These are phyloP conservation scores for Artibeus jamaicensis DNA, from an alignment of 2,797 vertebrate species.

Conservation along the genomic window DNA sequence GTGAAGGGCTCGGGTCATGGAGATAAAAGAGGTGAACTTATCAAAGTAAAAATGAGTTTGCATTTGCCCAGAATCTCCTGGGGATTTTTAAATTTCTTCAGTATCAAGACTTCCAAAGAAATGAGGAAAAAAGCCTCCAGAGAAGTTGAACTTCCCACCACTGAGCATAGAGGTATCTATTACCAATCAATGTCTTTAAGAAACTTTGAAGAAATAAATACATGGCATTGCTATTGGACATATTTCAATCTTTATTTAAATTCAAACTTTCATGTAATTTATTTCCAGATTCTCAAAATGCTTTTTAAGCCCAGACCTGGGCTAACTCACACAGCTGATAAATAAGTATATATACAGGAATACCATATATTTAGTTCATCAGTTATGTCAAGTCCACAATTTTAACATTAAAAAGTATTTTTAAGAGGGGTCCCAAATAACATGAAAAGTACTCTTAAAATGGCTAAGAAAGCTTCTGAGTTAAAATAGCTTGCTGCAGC, in stretches of 20 bases:
- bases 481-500: background rate
- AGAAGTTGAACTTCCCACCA: background rate
- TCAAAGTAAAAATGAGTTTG: background rate
- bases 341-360: background rate
- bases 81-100: background rate
- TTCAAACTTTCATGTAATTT: conserved; percentile 13
- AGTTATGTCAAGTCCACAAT: background rate
- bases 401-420: background rate
- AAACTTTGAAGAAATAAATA: background rate
- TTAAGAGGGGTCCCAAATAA: background rate
- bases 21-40: background rate
- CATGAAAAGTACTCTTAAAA: too few relatives aligned
- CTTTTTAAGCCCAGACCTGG: background rate
- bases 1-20: background rate
- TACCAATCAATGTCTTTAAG: background rate
- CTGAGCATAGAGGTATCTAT: background rate
- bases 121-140: background rate
- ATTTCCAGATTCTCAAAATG: conserved; percentile 1
- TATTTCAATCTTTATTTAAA: conserved; percentile 45
- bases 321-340: background rate
- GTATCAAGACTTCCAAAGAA: conserved; percentile 18
- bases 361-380: background rate
- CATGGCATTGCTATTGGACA: background rate
- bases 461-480: background rate
- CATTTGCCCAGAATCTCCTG: background rate